Percentiles rank a stretch among this genome's conserved stretches.
phyloP scores from a whole-genome alignment of 2,888 invertebrate genomes.

The Polia nebulosa region DNA sequence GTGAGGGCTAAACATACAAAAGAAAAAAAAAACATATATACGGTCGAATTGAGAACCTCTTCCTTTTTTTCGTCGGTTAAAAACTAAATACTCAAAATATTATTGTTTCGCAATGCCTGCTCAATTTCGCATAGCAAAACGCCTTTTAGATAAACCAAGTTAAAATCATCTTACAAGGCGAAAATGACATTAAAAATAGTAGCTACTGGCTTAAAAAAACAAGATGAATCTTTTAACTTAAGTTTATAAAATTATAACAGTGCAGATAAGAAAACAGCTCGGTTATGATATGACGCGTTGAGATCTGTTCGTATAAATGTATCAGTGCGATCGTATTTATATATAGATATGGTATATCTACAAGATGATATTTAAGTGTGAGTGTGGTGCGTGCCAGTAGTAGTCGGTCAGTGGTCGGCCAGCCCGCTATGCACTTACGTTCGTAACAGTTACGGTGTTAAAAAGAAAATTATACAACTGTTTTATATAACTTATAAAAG shows the following conservation, averaged over 20 bases:
- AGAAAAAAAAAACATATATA: too few relatives aligned
- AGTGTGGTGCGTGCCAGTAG: conserved; percentile 36
- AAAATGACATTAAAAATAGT: not conserved
- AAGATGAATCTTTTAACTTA: not conserved
- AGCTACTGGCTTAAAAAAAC: not conserved
- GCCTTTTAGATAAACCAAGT: not conserved
- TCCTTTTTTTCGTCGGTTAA: too few relatives aligned
- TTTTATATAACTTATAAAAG: conserved; percentile 5
- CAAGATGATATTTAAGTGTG: not conserved
- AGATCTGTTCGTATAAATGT: conserved; percentile 2
- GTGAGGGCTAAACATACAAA: too few relatives aligned
- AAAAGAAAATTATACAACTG: conserved; percentile 11
- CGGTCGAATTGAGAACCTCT: too few relatives aligned
- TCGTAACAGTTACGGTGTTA: conserved; percentile 18
- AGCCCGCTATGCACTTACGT: conserved; percentile 22
- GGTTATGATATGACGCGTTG: not conserved
- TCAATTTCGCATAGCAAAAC: not conserved
- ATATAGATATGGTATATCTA: not conserved
- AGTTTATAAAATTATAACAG: not conserved
- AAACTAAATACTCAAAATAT: not conserved
- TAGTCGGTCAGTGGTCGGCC: conserved; percentile 48
- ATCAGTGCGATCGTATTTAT: not conserved
- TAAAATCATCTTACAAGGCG: not conserved
- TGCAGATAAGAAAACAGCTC: conserved; percentile 12
- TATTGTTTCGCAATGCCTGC: conserved; percentile 7